phyloP scores from a whole-genome alignment of 1,140 invertebrate genomes.

The Drosophila equinoxialis region DNA sequence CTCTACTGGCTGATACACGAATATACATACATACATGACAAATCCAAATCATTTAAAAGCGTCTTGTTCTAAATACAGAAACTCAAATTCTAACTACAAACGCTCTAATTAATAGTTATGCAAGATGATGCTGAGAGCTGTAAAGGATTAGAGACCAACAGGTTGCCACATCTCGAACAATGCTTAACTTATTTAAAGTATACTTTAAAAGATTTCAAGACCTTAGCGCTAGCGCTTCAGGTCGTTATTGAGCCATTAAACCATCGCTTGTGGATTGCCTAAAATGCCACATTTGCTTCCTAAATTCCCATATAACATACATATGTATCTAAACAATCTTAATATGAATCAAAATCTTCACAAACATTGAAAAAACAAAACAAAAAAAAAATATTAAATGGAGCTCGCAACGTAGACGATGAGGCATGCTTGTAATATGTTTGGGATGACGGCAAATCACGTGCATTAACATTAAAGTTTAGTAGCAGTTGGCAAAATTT shows the following conservation, averaged over 20 bases:
- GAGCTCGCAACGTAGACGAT: constrained; percentile 19
- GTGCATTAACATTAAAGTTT: background rate
- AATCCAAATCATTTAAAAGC: constrained; percentile 15
- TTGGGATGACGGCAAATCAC: background rate
- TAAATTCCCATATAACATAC: too few relatives aligned
- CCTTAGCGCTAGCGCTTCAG: too few relatives aligned
- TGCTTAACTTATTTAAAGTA: background rate
- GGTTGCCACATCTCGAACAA: background rate
- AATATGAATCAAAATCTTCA: too few relatives aligned
- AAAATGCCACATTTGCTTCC: too few relatives aligned
- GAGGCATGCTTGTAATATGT: constrained; percentile 15
- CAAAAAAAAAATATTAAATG: background rate
- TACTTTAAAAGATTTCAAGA: background rate
- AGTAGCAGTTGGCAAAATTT: background rate
- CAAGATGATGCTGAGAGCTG: constrained; percentile 1
- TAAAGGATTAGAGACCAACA: background rate
- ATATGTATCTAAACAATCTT: too few relatives aligned
- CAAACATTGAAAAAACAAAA: too few relatives aligned
- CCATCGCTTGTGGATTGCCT: too few relatives aligned
- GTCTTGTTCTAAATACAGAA: constrained; percentile 6
- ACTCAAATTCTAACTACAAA: constrained; percentile 11
- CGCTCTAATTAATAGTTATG: constrained; percentile 2
- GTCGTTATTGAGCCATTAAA: too few relatives aligned
- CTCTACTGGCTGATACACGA: constrained; percentile 1
- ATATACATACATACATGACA: constrained; percentile 15